A percentile compares a stretch with the other conserved stretches of the same genome.
phyloP scores from a whole-genome alignment of 1,140 invertebrate genomes.

The Caenorhabditis inopinata region DNA sequence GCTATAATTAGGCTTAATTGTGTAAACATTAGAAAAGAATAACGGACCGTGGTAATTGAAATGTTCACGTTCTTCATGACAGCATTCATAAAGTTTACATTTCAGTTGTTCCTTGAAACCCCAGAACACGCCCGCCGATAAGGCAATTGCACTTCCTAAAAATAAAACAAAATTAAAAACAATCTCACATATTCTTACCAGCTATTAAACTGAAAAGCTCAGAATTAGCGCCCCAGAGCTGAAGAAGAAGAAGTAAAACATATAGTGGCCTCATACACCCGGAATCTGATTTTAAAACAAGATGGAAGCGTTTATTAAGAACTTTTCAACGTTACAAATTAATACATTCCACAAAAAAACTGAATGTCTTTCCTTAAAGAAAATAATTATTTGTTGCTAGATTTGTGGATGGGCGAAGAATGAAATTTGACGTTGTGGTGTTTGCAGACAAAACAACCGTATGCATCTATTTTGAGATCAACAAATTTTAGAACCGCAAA shows the following conservation, averaged over 20 bases:
- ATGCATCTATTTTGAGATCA: no score
- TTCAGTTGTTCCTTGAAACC: conserved; percentile 67
- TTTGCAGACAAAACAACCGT: background rate
- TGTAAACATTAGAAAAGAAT: background rate
- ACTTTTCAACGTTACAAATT: no score
- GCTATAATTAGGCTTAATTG: conserved; percentile 50
- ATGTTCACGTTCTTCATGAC: conserved; percentile 50
- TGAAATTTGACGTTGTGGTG: background rate
- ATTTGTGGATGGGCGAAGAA: background rate
- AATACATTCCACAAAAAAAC: no score
- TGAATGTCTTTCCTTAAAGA: no score
- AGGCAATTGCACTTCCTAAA: background rate
- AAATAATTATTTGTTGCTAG: no score
- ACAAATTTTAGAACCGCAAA: no score
- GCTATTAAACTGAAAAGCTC: background rate
- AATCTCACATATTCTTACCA: background rate
- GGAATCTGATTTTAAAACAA: background rate
- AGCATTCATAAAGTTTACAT: conserved; percentile 67
- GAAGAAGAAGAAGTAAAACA: background rate
- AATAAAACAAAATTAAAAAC: background rate
- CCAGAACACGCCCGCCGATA: background rate
- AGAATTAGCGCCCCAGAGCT: background rate
- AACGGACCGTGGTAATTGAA: conserved; percentile 41
- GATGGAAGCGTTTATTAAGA: background rate
- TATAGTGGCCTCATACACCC: background rate